A percentile compares a stretch with the other conserved stretches of the same genome.
phyloP scores from a whole-genome alignment of 2,113 vertebrate genomes.

The Bubo bubo region DNA sequence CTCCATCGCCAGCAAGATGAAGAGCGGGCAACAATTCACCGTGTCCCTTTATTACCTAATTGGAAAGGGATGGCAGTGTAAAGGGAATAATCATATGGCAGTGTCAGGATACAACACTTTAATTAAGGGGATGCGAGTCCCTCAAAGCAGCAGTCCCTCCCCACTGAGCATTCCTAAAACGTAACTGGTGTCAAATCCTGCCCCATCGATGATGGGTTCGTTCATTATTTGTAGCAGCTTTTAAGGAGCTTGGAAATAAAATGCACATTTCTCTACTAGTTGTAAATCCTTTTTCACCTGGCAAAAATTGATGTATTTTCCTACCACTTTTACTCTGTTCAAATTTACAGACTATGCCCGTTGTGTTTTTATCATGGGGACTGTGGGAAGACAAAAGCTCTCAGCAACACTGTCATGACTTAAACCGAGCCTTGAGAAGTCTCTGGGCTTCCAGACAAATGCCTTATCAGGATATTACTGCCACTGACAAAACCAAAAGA shows the following conservation, averaged over 20 bases:
- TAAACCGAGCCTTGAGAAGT: neutral
- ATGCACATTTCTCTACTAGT: neutral
- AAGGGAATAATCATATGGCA: neutral
- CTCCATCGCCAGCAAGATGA: neutral
- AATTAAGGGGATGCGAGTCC: neutral
- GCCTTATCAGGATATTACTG: neutral
- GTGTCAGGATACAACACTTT: neutral
- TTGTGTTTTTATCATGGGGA: neutral
- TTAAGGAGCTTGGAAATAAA: neutral
- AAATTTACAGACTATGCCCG: neutral
- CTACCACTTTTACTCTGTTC: neutral
- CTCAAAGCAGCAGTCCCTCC: neutral
- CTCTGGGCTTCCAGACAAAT: neutral
- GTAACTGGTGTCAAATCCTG: neutral
- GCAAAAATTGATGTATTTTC: neutral
- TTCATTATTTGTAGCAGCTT: neutral
- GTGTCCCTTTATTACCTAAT: neutral
- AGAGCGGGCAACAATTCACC: neutral
- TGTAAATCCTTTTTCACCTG: neutral
- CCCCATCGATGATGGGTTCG: rapidly evolving
- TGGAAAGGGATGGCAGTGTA: neutral
- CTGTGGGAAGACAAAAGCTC: neutral
- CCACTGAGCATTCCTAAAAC: neutral
- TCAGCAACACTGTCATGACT: neutral
- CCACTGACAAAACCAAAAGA: neutral